Evolutionary conservation across 2,797 vertebrate genomes (phyloP).

Genomic region (Naso thynnoides): DNA sequence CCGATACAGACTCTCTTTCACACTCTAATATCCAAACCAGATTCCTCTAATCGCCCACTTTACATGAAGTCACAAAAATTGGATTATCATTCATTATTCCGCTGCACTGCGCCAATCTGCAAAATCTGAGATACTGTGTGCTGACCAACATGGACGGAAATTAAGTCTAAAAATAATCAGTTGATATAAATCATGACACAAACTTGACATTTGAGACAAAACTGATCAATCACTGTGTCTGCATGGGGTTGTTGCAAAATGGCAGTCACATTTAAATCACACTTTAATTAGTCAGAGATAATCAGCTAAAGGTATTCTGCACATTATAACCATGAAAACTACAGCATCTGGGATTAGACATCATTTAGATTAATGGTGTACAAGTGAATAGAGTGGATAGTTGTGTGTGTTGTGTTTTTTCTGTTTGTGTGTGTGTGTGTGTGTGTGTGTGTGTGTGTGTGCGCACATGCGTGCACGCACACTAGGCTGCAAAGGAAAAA

Average conservation of each 20-base stretch:
- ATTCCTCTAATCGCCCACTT: conserved; percentile 21
- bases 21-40: conserved; percentile 8
- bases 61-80: conserved; percentile 29
- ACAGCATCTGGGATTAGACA: background rate
- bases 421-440: background rate
- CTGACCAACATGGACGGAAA: background rate
- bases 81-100: conserved; percentile 16
- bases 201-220: background rate
- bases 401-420: background rate
- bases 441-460: background rate
- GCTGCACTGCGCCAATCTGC: background rate
- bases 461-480: background rate
- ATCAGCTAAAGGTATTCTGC: background rate
- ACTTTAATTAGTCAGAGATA: background rate
- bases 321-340: background rate
- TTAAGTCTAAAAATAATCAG: background rate
- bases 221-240: background rate
- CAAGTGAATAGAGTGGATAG: background rate
- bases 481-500: conserved; percentile 12
- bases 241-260: background rate
- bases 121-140: background rate
- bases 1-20: background rate
- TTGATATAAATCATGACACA: background rate
- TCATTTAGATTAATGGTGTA: background rate
- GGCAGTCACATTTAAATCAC: background rate